A percentile compares a stretch with the other conserved stretches of the same genome.
phyloP scores from a whole-genome alignment of 2,113 vertebrate species.

The Nansenia antarctica region DNA sequence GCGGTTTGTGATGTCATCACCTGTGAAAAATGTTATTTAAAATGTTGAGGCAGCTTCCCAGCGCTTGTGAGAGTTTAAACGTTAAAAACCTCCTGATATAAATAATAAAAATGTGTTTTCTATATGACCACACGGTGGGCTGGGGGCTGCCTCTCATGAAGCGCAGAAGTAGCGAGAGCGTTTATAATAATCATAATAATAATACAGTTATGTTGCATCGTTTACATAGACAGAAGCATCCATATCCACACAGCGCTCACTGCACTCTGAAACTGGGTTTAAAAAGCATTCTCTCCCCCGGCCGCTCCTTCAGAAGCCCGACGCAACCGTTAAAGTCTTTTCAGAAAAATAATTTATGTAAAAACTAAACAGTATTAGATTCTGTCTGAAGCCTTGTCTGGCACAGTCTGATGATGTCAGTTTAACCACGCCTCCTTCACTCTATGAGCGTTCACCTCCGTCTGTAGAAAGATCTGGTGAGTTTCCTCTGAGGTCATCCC shows the following conservation, averaged over 20 bases:
- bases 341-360: constrained; percentile 82
- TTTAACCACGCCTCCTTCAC: constrained; percentile 50
- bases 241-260: constrained; percentile 56
- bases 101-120: constrained; percentile 84
- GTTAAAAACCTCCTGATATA: constrained; percentile 83
- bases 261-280: constrained; percentile 56
- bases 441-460: constrained; percentile 35
- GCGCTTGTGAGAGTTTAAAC: constrained; percentile 72
- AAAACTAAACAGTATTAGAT: constrained; percentile 78
- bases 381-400: constrained; percentile 68
- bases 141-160: constrained; percentile 67
- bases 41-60: constrained; percentile 71
- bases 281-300: constrained; percentile 65
- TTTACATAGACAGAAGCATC: constrained; percentile 42
- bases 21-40: constrained; percentile 66
- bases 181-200: too few species aligned
- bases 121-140: constrained; percentile 75
- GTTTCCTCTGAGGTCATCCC: too few species aligned
- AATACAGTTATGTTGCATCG: constrained; percentile 57
- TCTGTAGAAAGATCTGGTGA: background rate
- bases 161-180: constrained; percentile 59
- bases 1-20: constrained; percentile 72
- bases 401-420: constrained; percentile 61
- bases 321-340: constrained; percentile 73
- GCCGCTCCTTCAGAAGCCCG: constrained; percentile 54